Evolutionary conservation across 2,888 invertebrate species (phyloP).

Genomic region (Nasonia oneida): DNA sequence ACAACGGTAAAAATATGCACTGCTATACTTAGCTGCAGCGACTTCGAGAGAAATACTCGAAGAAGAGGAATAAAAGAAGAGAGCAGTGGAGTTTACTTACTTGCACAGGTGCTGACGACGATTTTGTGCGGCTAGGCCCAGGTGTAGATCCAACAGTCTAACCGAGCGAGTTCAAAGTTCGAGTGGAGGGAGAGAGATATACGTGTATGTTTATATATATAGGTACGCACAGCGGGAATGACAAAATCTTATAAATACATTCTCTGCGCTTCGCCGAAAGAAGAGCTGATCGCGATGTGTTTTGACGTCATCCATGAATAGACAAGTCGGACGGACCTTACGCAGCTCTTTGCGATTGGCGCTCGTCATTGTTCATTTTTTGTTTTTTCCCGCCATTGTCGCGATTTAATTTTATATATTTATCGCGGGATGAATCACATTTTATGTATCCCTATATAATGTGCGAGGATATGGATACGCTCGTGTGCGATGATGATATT

Average conservation of each 20-base stretch:
- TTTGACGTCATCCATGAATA: conserved; percentile 60
- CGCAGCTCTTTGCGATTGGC: conserved; percentile 39
- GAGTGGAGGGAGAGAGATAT: conserved; percentile 9
- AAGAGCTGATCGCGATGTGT: neutral
- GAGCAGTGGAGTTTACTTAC: neutral
- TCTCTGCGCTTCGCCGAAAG: conserved; percentile 16
- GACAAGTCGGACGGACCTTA: conserved; percentile 2
- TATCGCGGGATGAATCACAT: neutral
- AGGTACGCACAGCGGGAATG: conserved; percentile 37
- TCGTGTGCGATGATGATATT: too few relatives aligned
- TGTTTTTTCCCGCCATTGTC: conserved; percentile 25
- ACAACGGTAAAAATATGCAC: neutral
- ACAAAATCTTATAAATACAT: conserved; percentile 65
- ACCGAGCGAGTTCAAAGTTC: conserved; percentile 61
- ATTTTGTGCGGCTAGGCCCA: conserved; percentile 7
- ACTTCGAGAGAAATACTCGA: neutral
- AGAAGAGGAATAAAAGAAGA: neutral
- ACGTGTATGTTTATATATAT: neutral
- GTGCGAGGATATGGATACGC: neutral
- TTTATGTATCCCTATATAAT: neutral
- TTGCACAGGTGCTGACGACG: conserved; percentile 41
- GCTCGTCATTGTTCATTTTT: conserved; percentile 7
- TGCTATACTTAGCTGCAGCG: neutral
- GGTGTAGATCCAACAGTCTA: neutral
- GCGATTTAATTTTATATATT: neutral